Conservation (phyloP, 2,113 vertebrate genomes). For the Tupaia tana region DNA sequence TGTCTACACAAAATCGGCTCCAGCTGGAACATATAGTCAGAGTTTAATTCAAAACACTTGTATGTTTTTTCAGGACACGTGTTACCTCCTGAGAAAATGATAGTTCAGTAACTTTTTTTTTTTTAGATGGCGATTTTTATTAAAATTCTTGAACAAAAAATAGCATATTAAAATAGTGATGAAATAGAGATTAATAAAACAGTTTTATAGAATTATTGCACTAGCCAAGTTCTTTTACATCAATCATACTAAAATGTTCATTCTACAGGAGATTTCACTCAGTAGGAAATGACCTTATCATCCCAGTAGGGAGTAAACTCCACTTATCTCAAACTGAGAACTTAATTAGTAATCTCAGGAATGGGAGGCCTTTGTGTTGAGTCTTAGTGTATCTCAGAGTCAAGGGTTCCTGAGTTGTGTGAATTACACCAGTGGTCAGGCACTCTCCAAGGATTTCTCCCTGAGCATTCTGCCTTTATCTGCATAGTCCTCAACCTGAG, state of each 20-base stretch:
- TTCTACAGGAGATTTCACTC: conserved; percentile 25
- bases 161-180: not conserved
- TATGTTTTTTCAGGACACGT: not conserved
- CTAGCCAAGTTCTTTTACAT: conserved; percentile 19
- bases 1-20: conserved; percentile 81
- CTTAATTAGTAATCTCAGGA: conserved; percentile 66
- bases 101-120: not conserved
- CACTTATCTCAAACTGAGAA: conserved; percentile 62
- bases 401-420: conserved; percentile 16
- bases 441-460: conserved; percentile 57
- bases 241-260: conserved; percentile 39
- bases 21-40: conserved; percentile 78
- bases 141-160: conserved; percentile 41
- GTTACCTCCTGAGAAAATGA: conserved; percentile 41
- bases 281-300: conserved; percentile 67
- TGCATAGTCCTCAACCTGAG: not conserved
- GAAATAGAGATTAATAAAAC: conserved; percentile 27
- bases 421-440: conserved; percentile 65
- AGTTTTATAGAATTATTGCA: not conserved
- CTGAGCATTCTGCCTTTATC: not conserved
- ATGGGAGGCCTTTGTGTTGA: not conserved
- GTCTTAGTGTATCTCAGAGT: conserved; percentile 53
- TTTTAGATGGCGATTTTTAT: not conserved
- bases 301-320: not conserved
- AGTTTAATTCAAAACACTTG: conserved; percentile 75